These are phyloP conservation scores for Xenus cinereus DNA, from an alignment of 2,113 vertebrate species.

Conservation along the genomic window DNA sequence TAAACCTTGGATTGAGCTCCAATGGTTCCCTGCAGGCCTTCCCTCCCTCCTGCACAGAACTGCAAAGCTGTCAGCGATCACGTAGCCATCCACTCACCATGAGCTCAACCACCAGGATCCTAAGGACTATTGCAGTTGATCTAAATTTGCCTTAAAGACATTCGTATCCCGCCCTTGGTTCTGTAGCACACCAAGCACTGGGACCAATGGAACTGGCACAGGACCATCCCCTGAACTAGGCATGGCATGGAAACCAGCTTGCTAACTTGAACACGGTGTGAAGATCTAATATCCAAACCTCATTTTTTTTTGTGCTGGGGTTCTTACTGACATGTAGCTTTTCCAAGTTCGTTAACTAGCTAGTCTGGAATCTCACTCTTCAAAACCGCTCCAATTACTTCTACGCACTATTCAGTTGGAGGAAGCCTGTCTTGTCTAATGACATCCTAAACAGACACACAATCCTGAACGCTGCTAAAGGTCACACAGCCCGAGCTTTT, in stretches of 20 bases:
- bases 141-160: background rate
- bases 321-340: background rate
- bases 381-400: background rate
- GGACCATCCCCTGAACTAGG: background rate
- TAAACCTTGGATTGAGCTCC: background rate
- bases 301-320: background rate
- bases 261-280: fast-evolving
- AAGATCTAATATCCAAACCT: background rate
- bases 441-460: slow-evolving; percentile 41
- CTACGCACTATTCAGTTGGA: background rate
- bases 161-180: background rate
- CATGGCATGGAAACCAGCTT: background rate
- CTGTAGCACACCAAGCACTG: background rate
- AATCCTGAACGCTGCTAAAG: slow-evolving; percentile 1
- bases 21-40: background rate
- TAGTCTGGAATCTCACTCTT: background rate
- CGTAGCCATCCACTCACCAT: background rate
- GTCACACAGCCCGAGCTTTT: background rate
- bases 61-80: background rate
- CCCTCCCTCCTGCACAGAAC: background rate
- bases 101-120: background rate
- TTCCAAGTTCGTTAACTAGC: background rate
- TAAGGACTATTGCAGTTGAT: background rate
- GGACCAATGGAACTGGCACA: background rate
- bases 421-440: slow-evolving; percentile 23